Evolutionary conservation across 2,113 vertebrate species (phyloP).

Genomic region (Myodes glareolus): DNA sequence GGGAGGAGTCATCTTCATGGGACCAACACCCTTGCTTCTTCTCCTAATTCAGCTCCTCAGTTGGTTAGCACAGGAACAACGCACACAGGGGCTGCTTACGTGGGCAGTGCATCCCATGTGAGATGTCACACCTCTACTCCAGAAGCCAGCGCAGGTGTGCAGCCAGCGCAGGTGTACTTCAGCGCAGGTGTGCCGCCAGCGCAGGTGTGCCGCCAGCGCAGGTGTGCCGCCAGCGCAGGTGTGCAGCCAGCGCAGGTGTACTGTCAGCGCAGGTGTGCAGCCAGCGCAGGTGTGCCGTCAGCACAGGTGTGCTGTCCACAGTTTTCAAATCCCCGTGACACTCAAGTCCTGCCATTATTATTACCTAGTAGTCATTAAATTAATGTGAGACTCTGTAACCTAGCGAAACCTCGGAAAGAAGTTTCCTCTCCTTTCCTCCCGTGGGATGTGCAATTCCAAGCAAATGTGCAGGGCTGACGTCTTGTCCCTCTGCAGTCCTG

Average conservation of each 20-base stretch:
- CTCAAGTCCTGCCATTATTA: slow-evolving; percentile 59
- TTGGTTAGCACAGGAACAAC: slow-evolving; percentile 66
- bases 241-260: neutral
- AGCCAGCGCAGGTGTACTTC: neutral
- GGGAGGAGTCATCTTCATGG: slow-evolving; percentile 43
- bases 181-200: no score
- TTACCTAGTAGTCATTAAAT: slow-evolving; percentile 71
- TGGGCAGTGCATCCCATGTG: slow-evolving; percentile 77
- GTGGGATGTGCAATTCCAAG: slow-evolving; percentile 81
- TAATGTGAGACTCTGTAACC: slow-evolving; percentile 60
- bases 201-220: no score
- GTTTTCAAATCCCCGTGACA: slow-evolving; percentile 65
- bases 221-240: no score
- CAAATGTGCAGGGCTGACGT: slow-evolving; percentile 72
- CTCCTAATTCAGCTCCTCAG: slow-evolving; percentile 57
- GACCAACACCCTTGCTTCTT: slow-evolving; percentile 57
- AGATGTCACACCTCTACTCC: slow-evolving; percentile 64
- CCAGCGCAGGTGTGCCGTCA: no score
- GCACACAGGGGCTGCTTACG: slow-evolving; percentile 37
- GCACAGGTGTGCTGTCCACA: slow-evolving; percentile 59
- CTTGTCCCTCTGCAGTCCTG: slow-evolving; percentile 72
- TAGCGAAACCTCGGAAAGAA: slow-evolving; percentile 74
- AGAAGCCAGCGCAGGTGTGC: slow-evolving; percentile 56
- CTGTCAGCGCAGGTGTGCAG: slow-evolving; percentile 56
- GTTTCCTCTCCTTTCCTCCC: slow-evolving; percentile 69